Conservation (phyloP, 2,888 invertebrate genomes). For the Thysanoteuthis rhombus region DNA sequence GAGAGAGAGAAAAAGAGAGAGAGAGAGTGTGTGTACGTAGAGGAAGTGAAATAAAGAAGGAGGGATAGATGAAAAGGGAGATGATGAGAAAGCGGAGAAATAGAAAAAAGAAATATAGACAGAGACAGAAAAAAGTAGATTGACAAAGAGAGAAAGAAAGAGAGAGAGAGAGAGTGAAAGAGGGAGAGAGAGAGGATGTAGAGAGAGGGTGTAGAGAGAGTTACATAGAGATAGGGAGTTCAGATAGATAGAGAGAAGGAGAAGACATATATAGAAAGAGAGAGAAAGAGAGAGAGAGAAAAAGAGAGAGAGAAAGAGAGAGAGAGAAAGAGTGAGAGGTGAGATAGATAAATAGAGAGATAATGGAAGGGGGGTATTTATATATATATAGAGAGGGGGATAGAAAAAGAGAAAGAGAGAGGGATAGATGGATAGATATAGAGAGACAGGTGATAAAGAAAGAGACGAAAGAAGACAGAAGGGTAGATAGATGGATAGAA, state of each 20-base stretch:
- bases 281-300: background rate
- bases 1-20: background rate
- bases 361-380: background rate
- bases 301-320: background rate
- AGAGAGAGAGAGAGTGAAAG: background rate
- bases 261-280: too few relatives aligned
- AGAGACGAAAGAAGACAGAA: background rate
- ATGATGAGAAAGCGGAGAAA: background rate
- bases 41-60: background rate
- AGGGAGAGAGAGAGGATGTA: background rate
- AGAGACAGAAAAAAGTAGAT: background rate
- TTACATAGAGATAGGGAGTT: background rate
- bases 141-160: background rate
- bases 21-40: background rate
- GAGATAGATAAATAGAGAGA: background rate
- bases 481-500: background rate
- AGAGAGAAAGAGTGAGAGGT: background rate
- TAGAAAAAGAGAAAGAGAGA: background rate
- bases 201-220: background rate
- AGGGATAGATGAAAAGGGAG: background rate
- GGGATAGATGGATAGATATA: background rate
- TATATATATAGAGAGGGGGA: background rate
- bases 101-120: background rate
- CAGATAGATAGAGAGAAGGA: background rate
- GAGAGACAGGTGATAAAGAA: background rate